Evolutionary conservation across 2,113 vertebrate genomes (phyloP).

Genomic region (Alexandromys fortis): DNA sequence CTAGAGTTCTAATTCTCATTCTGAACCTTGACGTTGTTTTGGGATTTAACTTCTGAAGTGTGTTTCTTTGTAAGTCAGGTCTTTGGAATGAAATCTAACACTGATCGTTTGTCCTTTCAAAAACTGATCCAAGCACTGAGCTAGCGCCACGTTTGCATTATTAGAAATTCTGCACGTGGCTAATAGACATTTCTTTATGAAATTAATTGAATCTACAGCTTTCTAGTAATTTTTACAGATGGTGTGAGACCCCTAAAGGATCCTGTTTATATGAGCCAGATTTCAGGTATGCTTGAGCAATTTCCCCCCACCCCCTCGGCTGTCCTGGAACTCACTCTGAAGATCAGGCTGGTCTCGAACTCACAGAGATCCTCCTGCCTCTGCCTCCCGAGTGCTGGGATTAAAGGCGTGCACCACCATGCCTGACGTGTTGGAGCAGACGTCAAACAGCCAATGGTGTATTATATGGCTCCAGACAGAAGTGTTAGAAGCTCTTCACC

Average conservation of each 20-base stretch:
- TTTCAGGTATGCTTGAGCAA: neutral
- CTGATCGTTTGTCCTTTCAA: slow-evolving; percentile 28
- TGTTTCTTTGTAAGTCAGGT: slow-evolving; percentile 15
- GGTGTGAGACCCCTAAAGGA: neutral
- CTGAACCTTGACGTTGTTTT: slow-evolving; percentile 11
- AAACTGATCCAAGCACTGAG: slow-evolving; percentile 33
- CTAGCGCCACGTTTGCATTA: neutral
- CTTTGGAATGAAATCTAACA: slow-evolving; percentile 27
- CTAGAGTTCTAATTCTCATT: slow-evolving; percentile 12
- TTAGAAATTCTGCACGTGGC: neutral
- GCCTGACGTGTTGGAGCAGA: neutral
- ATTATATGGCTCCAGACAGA: neutral
- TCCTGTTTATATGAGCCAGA: neutral
- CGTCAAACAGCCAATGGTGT: neutral
- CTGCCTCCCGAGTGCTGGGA: neutral
- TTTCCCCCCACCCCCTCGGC: neutral
- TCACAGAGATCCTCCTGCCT: neutral
- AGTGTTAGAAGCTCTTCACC: neutral
- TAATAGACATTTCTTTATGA: neutral
- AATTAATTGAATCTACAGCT: slow-evolving; percentile 40
- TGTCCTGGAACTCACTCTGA: neutral
- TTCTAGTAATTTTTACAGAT: slow-evolving; percentile 14
- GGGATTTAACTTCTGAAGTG: slow-evolving; percentile 41
- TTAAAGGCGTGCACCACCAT: neutral
- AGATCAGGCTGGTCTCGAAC: neutral